phyloP scores from a whole-genome alignment of 2,888 invertebrate species.

The Ichneumoninae sp. region DNA sequence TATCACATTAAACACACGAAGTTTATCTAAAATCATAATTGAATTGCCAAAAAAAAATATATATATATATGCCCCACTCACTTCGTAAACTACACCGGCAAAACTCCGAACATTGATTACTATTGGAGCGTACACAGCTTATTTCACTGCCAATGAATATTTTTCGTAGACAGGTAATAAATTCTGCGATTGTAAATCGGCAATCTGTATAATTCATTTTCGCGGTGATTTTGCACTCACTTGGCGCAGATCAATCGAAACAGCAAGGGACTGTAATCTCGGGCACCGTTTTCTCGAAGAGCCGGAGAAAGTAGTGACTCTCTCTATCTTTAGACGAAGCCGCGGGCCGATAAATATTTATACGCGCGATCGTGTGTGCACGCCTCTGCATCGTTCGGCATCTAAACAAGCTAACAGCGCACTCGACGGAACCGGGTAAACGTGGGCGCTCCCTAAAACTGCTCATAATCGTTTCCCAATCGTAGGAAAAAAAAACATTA shows the following conservation, averaged over 20 bases:
- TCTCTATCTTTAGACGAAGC: constrained; percentile 51
- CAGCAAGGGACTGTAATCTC: constrained; percentile 1
- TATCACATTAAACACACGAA: neutral
- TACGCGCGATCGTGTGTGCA: constrained; percentile 42
- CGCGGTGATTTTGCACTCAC: neutral
- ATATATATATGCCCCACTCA: neutral
- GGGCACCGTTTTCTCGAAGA: constrained; percentile 31
- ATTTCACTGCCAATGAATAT: neutral
- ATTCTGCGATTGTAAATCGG: neutral
- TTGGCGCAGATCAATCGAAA: neutral
- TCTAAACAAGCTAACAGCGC: constrained; percentile 41
- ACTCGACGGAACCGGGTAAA: constrained; percentile 30
- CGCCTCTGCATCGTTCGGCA: constrained; percentile 40
- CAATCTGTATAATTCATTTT: neutral
- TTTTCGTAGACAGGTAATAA: neutral
- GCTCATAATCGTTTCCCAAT: neutral
- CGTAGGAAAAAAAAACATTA: neutral
- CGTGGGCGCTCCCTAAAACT: neutral
- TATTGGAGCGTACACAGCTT: neutral
- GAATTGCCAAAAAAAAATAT: neutral
- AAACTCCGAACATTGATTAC: neutral
- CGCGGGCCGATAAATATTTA: constrained; percentile 60
- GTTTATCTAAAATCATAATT: neutral
- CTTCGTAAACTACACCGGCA: neutral
- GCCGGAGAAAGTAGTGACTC: constrained; percentile 28